phyloP scores from a whole-genome alignment of 2,797 vertebrate species.

The Synaphobranchus kaupii region DNA sequence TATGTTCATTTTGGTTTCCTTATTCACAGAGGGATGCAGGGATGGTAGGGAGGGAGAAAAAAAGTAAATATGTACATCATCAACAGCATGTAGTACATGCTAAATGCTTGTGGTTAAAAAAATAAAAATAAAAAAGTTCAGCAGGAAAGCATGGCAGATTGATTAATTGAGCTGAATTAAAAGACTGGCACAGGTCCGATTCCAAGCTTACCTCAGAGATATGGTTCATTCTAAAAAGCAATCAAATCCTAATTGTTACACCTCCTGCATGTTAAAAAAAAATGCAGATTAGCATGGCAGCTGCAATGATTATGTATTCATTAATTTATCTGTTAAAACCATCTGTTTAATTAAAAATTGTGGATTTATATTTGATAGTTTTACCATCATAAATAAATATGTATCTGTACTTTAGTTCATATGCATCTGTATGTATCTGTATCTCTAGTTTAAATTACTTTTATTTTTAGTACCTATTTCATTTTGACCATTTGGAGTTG shows the following conservation, averaged over 20 bases:
- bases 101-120: slow-evolving; percentile 17
- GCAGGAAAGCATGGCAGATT: slow-evolving; percentile 65
- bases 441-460: slow-evolving; percentile 12
- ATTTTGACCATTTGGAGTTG: slow-evolving; percentile 34
- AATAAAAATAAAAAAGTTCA: slow-evolving; percentile 26
- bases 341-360: slow-evolving; percentile 73
- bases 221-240: slow-evolving; percentile 71
- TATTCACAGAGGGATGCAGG: slow-evolving; percentile 23
- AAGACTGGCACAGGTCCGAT: slow-evolving; percentile 72
- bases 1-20: slow-evolving; percentile 34
- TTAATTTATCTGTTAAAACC: slow-evolving; percentile 74
- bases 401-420: slow-evolving; percentile 26
- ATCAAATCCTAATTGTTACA: slow-evolving; percentile 79
- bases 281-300: slow-evolving; percentile 67
- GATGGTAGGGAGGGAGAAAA: background rate
- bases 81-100: slow-evolving; percentile 21
- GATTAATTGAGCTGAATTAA: slow-evolving; percentile 72
- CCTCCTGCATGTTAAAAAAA: slow-evolving; percentile 65
- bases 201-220: slow-evolving; percentile 72
- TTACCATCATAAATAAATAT: slow-evolving; percentile 47
- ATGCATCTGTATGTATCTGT: background rate
- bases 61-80: background rate
- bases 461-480: slow-evolving; percentile 39
- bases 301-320: slow-evolving; percentile 72
- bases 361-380: slow-evolving; percentile 53